Evolutionary conservation across 2,113 vertebrate genomes (phyloP), one percentile per base, ranked within the genome.

Genomic region (Neomonachus schauinslandi): DNA sequence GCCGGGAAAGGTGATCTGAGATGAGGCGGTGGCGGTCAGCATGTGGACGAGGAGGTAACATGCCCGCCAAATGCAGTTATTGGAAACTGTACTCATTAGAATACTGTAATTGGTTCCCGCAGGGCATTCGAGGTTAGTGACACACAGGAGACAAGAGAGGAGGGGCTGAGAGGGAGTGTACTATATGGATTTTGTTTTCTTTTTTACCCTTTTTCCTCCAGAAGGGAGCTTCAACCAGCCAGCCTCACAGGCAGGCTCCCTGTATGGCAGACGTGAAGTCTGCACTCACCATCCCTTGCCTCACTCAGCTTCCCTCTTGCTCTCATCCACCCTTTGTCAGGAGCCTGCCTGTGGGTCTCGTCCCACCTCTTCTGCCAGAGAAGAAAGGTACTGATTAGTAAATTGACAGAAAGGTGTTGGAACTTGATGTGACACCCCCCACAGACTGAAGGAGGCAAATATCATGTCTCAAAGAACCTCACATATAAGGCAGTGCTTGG

Each of bases 101-200:
- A 98, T 98, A 98, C 98, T 24, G 86, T 98, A 98, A 98, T 98
- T 97, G 97, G 97, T 98, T 98, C 97, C 98, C 63, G 79, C 93
- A 98, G 98, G 98, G 96, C 87, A 93, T 79, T 88, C 19, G 59
- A 98, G 89, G 96, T 97, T 97, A 98, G 94, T 94, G 92, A 91
- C 90, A 94, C 93, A 67, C 95, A 88, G 89, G 95, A 98, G 97
- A n/a, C 79, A 89, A 74, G 16, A 97, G 53, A 92, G 95, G 65
- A 90, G 96, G 76, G 0, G 2, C 85, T 10, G 59, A 63, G 14
- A 74, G 63, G n/a, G 39, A 84, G 46, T 28, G 33, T 5, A 4
- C 24, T 74, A 22, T 7, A 28, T 16, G 76, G 94, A 95, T 97
- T 97, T 79, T 63, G 93, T 92, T 91, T 85, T 42, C 61, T 33